These are phyloP conservation scores for Petrocephalus zakoni DNA, from an alignment of 2,113 vertebrate genomes.

Conservation along the genomic window DNA sequence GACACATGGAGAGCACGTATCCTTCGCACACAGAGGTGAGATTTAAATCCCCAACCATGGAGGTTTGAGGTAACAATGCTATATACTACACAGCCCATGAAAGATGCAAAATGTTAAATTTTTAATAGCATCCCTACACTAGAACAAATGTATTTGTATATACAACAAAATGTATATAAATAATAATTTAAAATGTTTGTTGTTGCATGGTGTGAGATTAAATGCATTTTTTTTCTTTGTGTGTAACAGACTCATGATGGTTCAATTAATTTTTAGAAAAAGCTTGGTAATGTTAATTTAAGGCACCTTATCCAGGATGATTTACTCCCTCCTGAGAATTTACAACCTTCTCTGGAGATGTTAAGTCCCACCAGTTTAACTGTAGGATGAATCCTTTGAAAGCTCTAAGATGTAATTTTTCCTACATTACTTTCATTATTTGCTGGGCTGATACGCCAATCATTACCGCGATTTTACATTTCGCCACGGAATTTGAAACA, in stretches of 20 bases:
- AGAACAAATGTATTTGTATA: neutral
- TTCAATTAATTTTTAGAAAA: neutral
- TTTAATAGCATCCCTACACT: neutral
- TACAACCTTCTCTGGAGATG: conserved; percentile 1
- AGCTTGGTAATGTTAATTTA: conserved; percentile 3
- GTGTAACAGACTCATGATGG: neutral
- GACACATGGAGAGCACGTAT: neutral
- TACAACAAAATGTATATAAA: neutral
- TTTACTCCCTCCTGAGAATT: neutral
- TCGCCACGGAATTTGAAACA: neutral
- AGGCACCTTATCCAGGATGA: neutral
- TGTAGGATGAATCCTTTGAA: conserved; percentile 2
- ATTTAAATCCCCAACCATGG: neutral
- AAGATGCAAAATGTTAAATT: neutral
- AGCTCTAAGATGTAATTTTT: neutral
- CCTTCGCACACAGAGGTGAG: neutral
- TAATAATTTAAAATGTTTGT: neutral
- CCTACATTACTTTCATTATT: neutral
- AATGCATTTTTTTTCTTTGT: neutral
- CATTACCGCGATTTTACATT: neutral
- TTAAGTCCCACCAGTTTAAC: neutral
- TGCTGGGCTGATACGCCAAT: neutral
- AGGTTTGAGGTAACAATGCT: neutral
- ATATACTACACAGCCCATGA: neutral
- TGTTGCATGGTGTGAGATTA: neutral